Evolutionary conservation across 2,888 invertebrate genomes (phyloP), one percentile per base, ranked within the genome.

Genomic region (Dryobotodes eremita): DNA sequence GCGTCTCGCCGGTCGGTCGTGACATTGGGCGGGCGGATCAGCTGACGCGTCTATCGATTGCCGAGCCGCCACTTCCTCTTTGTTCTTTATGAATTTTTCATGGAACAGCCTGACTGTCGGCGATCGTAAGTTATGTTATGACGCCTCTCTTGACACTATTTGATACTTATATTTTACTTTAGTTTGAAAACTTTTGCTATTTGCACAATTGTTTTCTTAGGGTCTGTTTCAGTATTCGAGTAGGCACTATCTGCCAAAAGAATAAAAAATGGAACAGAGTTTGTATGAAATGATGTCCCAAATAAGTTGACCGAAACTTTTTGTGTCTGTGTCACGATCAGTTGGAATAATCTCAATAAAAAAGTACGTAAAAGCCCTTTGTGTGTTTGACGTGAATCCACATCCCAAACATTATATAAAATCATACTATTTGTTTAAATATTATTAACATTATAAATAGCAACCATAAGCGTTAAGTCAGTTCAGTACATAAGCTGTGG

Each of bases 1-100:
- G 89, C 89, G 91, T 91, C 87, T 89, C 88, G 90, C 88, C 88
- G 85, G 79, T 90, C 87, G 95, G 91, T 95, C 96, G 93, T 96
- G 96, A 97, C 96, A 97, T 97, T 96, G 96, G 96, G 94, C 93
- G 95, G 95, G 93, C 92, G 94, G 94, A 96, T 95, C 96, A 96
- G 96, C 96, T 96, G 96, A 95, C 92, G 90, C 82, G 83, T 88
- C 88, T 94, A 96, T 96, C 96, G 96, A 96, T 97, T 95, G 91
- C 89, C 85, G 79, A 75, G 80, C 87, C 88, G 88, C 84, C 90
- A 94, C 94, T 95, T 96, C 95, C 95, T 95, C 92, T 90, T 95
- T 93, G 92, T 93, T 92, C 94, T 92, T 92, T 94, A 95, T 96
- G 95, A 96, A 95, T 96, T 93, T 95, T 96, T 95, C 95, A 96